A percentile compares a stretch with the other conserved stretches of the same genome.
Conservation (phyloP, 2,888 invertebrate species). For the Lottia gigantea region DNA sequence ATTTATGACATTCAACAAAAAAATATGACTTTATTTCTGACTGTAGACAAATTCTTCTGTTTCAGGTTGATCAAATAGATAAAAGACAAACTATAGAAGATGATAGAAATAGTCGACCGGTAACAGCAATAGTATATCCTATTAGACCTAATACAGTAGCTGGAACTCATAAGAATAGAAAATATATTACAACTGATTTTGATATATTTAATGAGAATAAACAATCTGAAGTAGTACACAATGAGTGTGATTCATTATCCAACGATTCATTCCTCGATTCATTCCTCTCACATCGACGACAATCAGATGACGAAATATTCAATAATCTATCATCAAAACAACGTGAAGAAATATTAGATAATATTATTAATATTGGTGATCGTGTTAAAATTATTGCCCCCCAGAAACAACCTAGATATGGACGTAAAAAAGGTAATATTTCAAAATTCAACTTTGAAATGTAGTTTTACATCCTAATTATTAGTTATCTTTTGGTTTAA, state of each 20-base stretch:
- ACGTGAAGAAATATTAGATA: conserved; percentile 42
- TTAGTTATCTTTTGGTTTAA: too few species aligned
- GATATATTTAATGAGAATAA: background rate
- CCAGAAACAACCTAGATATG: conserved; percentile 55
- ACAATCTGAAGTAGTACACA: background rate
- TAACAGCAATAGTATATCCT: conserved; percentile 5
- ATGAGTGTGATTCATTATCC: background rate
- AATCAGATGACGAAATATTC: background rate
- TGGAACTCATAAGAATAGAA: background rate
- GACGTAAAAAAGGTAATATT: conserved; percentile 50
- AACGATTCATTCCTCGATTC: background rate
- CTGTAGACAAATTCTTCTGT: too few species aligned
- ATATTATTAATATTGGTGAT: conserved; percentile 51
- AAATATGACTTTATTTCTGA: too few species aligned
- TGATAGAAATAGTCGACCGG: background rate
- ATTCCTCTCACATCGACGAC: background rate
- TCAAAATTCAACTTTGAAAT: too few species aligned
- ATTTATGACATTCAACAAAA: too few species aligned
- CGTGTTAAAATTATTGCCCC: conserved; percentile 47
- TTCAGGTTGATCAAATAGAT: too few species aligned
- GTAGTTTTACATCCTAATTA: too few species aligned
- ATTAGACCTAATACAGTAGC: background rate
- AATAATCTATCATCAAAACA: conserved; percentile 39
- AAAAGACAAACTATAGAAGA: too few species aligned
- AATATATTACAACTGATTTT: background rate